Evolutionary conservation across 2,888 invertebrate species (phyloP).

Genomic region (Ophion costatus): DNA sequence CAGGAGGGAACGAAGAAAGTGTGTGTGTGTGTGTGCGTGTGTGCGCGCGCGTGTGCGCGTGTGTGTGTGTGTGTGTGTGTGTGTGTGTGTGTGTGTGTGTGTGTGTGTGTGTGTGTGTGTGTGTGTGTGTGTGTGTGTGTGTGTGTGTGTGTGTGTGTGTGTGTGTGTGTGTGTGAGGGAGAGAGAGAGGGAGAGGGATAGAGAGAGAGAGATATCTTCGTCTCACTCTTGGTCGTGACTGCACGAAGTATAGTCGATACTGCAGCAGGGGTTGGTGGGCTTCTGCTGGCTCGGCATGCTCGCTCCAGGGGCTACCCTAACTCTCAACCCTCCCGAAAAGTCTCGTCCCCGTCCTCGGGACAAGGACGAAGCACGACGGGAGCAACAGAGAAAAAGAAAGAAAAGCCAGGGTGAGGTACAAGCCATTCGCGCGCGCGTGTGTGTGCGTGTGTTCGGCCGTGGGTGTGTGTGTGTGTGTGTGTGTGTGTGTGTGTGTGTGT

Average conservation of each 20-base stretch:
- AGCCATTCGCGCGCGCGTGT: slow-evolving; percentile 21
- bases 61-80: too few relatives aligned
- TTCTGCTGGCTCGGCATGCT: slow-evolving; percentile 45
- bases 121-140: too few relatives aligned
- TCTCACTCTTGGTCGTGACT: slow-evolving; percentile 46
- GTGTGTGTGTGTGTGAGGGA: too few relatives aligned
- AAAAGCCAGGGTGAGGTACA: slow-evolving; percentile 58
- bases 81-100: too few relatives aligned
- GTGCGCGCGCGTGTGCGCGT: too few relatives aligned
- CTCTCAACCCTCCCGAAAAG: slow-evolving; percentile 63
- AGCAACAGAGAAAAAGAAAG: slow-evolving; percentile 34
- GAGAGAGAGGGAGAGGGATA: background rate
- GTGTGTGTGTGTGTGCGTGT: too few relatives aligned
- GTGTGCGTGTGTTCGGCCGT: too few relatives aligned
- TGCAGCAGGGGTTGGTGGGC: slow-evolving; percentile 71
- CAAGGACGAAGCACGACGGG: slow-evolving; percentile 26
- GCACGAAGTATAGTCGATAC: slow-evolving; percentile 76
- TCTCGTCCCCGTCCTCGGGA: slow-evolving; percentile 49
- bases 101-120: too few relatives aligned
- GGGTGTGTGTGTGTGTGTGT: slow-evolving; percentile 3
- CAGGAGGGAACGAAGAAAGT: slow-evolving; percentile 62
- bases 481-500: background rate
- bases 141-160: too few relatives aligned
- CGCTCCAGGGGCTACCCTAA: slow-evolving; percentile 65
- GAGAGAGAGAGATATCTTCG: slow-evolving; percentile 9